Percentiles rank a stretch among this genome's conserved stretches.
phyloP scores from a whole-genome alignment of 2,888 invertebrate genomes.

The Caenorhabditis sinica region DNA sequence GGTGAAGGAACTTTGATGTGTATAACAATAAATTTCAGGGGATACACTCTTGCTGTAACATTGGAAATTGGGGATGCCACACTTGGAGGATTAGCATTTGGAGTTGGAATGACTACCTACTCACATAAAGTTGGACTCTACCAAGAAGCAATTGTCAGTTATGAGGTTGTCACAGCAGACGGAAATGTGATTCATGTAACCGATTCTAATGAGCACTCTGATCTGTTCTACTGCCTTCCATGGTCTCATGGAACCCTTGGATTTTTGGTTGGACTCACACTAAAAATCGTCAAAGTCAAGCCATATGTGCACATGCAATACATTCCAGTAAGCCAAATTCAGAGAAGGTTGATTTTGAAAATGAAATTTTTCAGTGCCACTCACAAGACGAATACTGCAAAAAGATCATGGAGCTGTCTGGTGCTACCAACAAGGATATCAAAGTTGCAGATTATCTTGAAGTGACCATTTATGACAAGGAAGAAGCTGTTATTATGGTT shows the following conservation, averaged over 20 bases:
- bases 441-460: constrained; percentile 87
- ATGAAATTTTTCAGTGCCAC: constrained; percentile 83
- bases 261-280: constrained; percentile 87
- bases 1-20: not conserved
- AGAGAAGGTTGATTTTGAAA: not conserved
- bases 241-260: constrained; percentile 87
- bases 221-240: constrained; percentile 87
- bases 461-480: constrained; percentile 87
- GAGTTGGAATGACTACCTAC: constrained; percentile 89
- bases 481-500: constrained; percentile 88
- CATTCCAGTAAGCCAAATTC: constrained; percentile 85
- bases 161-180: constrained; percentile 88
- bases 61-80: constrained; percentile 89
- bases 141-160: constrained; percentile 88
- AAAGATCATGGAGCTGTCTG: constrained; percentile 87
- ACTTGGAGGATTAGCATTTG: constrained; percentile 88
- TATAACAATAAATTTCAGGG: constrained; percentile 82
- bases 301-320: constrained; percentile 88
- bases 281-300: constrained; percentile 87
- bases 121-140: constrained; percentile 88
- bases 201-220: constrained; percentile 86
- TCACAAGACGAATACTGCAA: constrained; percentile 88
- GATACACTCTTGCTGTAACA: constrained; percentile 88
- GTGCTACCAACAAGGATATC: constrained; percentile 85
- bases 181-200: constrained; percentile 85